phyloP scores from a whole-genome alignment of 2,113 vertebrate genomes.

The Chinchilla lanigera region DNA sequence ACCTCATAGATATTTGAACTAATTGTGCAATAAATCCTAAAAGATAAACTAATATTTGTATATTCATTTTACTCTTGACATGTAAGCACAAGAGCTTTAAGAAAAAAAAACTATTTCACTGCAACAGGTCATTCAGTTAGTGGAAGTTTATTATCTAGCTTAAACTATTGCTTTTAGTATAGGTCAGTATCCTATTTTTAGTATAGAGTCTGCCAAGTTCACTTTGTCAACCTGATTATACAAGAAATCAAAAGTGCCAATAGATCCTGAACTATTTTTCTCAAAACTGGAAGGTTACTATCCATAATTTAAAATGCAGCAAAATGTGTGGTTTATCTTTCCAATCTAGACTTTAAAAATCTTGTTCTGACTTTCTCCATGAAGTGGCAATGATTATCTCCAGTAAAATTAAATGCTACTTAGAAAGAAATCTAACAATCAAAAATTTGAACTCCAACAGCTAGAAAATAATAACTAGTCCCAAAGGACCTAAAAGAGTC shows the following conservation, averaged over 20 bases:
- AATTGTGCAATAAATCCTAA: constrained; percentile 52
- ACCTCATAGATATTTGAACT: constrained; percentile 63
- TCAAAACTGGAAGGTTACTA: neutral
- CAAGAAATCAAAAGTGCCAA: constrained; percentile 46
- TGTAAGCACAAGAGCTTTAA: neutral
- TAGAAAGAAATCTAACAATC: constrained; percentile 15
- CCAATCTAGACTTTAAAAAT: constrained; percentile 24
- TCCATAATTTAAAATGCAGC: neutral
- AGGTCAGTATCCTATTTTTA: neutral
- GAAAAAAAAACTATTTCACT: neutral
- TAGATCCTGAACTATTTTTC: neutral
- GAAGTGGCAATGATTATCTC: neutral
- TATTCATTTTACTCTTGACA: neutral
- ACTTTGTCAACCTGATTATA: constrained; percentile 36
- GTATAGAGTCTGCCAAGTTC: constrained; percentile 34
- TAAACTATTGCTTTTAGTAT: neutral
- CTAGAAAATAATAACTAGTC: neutral
- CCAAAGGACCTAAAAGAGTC: neutral
- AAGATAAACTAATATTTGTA: neutral
- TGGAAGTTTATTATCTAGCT: neutral
- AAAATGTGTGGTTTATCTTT: constrained; percentile 47
- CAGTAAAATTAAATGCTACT: neutral
- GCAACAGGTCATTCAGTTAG: constrained; percentile 9
- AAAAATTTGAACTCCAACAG: constrained; percentile 42
- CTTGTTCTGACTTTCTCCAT: neutral